A percentile compares a stretch with the other conserved stretches of the same genome.
phyloP scores from a whole-genome alignment of 2,888 invertebrate species.

The Cecidostiba fungosa region DNA sequence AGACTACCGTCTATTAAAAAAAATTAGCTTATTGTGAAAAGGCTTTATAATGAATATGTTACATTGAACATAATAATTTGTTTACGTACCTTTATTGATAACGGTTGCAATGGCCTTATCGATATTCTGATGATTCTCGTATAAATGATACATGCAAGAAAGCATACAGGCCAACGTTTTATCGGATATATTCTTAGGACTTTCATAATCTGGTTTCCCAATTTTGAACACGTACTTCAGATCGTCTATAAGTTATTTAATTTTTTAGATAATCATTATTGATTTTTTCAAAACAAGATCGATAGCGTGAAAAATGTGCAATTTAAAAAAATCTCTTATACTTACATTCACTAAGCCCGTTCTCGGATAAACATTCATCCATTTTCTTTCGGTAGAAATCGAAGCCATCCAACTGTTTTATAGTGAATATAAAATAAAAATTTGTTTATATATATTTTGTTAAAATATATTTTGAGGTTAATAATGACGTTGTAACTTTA shows the following conservation, averaged over 20 bases:
- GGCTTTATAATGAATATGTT: neutral
- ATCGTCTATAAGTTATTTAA: neutral
- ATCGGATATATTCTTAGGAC: neutral
- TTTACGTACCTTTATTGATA: neutral
- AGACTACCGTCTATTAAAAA: neutral
- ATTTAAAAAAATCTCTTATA: no score
- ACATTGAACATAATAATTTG: neutral
- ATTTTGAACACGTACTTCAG: conserved; percentile 10
- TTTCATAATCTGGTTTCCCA: neutral
- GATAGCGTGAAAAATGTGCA: neutral
- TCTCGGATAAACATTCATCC: neutral
- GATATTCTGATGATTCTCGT: neutral
- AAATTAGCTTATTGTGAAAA: neutral
- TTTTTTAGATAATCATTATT: neutral
- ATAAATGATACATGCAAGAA: neutral
- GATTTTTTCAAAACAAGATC: neutral
- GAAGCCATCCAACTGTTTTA: neutral
- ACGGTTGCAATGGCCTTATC: neutral
- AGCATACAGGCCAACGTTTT: neutral
- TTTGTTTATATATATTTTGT: no score
- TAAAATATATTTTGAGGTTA: conserved; percentile 3
- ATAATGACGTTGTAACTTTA: neutral
- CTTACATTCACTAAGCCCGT: neutral
- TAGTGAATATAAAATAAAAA: neutral
- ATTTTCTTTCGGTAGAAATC: neutral